Percentiles rank a stretch among this genome's conserved stretches.
Conservation (phyloP, 2,113 vertebrate genomes). For the Brachypodius melanocephalos region DNA sequence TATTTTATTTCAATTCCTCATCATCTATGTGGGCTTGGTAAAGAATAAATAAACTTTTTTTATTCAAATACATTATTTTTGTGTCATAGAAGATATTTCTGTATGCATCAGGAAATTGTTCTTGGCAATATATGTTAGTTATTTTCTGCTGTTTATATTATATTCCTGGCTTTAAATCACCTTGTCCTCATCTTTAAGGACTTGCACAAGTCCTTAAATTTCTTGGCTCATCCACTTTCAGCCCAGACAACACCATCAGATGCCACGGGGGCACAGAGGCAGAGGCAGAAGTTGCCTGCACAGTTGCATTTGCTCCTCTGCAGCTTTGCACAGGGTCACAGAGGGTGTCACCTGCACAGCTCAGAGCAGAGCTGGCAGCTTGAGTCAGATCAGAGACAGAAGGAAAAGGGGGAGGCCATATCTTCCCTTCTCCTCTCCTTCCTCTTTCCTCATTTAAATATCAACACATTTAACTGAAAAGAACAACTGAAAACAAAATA, state of each 20-base stretch:
- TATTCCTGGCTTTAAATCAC: background rate
- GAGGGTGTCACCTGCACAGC: background rate
- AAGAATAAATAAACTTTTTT: background rate
- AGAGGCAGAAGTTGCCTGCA: background rate
- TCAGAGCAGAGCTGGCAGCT: background rate
- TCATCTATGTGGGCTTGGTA: background rate
- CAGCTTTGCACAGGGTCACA: background rate
- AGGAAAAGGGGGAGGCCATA: fast-evolving
- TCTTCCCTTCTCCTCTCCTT: background rate
- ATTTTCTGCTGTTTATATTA: background rate
- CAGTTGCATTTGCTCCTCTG: fast-evolving
- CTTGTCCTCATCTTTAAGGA: background rate
- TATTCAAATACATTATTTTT: background rate
- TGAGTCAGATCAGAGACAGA: background rate
- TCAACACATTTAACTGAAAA: background rate
- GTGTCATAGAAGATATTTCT: background rate
- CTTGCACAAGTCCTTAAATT: background rate
- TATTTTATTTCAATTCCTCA: background rate
- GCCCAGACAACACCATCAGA: fast-evolving
- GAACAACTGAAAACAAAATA: background rate
- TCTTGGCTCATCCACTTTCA: no score
- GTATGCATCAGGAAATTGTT: background rate
- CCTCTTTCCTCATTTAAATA: background rate
- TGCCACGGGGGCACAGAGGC: no score
- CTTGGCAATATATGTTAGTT: background rate